Conservation (phyloP, 2,888 invertebrate genomes). For the Pelosia muscerda region DNA sequence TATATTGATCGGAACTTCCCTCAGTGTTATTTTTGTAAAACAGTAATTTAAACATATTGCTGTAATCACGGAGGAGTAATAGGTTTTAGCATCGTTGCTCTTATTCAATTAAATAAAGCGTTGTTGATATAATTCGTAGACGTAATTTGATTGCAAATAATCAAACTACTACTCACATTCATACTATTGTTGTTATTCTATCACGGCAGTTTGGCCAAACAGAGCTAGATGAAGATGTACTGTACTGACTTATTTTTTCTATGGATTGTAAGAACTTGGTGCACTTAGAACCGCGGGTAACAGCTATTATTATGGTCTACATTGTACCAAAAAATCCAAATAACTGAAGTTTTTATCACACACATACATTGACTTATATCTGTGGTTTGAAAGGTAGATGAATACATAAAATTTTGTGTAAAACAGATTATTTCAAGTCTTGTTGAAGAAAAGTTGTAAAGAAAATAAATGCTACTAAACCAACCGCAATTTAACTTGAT, state of each 20-base stretch:
- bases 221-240: not conserved
- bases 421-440: not conserved
- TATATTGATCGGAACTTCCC: slow-evolving; percentile 16
- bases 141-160: slow-evolving; percentile 4
- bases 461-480: not conserved
- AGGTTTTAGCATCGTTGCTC: not conserved
- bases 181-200: not conserved
- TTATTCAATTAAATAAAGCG: slow-evolving; percentile 8
- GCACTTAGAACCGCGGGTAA: too few relatives aligned
- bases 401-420: not conserved
- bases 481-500: not conserved
- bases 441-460: too few relatives aligned
- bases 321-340: too few relatives aligned
- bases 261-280: not conserved
- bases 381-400: not conserved
- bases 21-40: not conserved
- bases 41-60: slow-evolving; percentile 5
- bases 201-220: not conserved
- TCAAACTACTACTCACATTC: not conserved
- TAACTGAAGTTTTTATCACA: too few relatives aligned
- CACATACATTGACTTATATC: too few relatives aligned
- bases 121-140: not conserved
- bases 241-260: too few relatives aligned
- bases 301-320: too few relatives aligned
- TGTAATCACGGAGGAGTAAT: slow-evolving; percentile 3